Conservation (phyloP, 2,888 invertebrate genomes). For the Acrocyrtus sp. region DNA sequence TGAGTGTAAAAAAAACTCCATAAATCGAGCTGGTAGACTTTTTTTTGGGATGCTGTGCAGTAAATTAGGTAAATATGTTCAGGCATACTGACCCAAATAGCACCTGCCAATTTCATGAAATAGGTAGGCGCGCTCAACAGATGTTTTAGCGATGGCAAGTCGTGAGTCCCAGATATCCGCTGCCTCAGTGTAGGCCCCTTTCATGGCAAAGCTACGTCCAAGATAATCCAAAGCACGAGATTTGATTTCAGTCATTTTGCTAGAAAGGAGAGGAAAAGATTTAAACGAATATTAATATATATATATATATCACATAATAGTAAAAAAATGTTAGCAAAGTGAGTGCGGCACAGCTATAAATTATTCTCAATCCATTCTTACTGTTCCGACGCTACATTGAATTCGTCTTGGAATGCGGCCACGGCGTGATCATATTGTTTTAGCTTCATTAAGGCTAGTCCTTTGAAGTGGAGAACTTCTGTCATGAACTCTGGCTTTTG, state of each 20-base stretch:
- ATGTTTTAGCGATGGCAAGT: constrained; percentile 66
- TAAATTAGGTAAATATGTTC: too few species aligned
- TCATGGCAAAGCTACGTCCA: constrained; percentile 66
- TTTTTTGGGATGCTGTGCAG: background rate
- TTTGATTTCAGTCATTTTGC: constrained; percentile 65
- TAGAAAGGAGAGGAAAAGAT: too few species aligned
- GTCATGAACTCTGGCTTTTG: constrained; percentile 60
- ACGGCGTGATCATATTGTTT: constrained; percentile 60
- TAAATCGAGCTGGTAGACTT: too few species aligned
- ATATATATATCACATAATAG: background rate
- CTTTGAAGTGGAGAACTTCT: constrained; percentile 61
- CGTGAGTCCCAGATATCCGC: constrained; percentile 67
- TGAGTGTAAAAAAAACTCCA: too few species aligned
- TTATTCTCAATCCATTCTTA: constrained; percentile 13
- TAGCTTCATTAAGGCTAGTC: constrained; percentile 57
- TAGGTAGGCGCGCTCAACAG: constrained; percentile 67
- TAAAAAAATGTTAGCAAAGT: background rate
- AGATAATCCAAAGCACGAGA: constrained; percentile 66
- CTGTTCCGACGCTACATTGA: constrained; percentile 56
- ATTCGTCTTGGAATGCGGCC: constrained; percentile 57
- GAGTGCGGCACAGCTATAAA: too few species aligned
- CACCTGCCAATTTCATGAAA: constrained; percentile 68
- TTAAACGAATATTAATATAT: too few species aligned
- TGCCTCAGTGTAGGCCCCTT: constrained; percentile 66
- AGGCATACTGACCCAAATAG: constrained; percentile 65